These are phyloP conservation scores for Acanthosepion pharaonis DNA, from an alignment of 2,888 invertebrate genomes.

Conservation along the genomic window DNA sequence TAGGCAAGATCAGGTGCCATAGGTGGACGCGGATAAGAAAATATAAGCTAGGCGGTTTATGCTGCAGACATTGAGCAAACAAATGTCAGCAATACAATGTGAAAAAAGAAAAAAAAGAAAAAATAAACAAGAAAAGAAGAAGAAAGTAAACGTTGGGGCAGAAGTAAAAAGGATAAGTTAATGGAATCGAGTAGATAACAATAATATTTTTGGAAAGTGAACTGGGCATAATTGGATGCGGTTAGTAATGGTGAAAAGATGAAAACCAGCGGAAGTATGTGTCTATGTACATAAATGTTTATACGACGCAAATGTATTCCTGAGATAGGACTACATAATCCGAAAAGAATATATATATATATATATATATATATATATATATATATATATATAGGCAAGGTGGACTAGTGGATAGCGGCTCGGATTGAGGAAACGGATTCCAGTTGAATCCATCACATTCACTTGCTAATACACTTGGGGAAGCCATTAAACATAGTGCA, in stretches of 20 bases:
- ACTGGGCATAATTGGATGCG: background rate
- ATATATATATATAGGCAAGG: no score
- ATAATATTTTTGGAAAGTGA: background rate
- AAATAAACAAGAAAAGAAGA: background rate
- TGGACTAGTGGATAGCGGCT: no score
- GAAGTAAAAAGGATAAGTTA: background rate
- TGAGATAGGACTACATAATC: no score
- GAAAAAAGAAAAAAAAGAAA: background rate
- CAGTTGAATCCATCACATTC: no score
- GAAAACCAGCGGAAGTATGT: background rate
- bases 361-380: no score
- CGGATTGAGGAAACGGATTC: no score
- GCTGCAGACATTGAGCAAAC: background rate
- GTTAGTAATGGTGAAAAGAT: background rate
- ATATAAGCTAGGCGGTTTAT: background rate
- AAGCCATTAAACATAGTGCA: no score
- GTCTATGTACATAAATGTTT: no score
- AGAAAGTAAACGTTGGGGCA: background rate
- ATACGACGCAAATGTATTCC: no score
- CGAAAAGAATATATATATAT: no score
- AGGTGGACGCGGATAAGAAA: background rate
- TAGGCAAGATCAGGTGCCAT: background rate
- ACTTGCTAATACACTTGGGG: no score
- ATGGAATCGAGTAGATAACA: background rate
- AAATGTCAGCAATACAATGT: background rate